phyloP scores from a whole-genome alignment of 64 coral and sea anemone genomes.

The Catalaphyllia jardinei region DNA sequence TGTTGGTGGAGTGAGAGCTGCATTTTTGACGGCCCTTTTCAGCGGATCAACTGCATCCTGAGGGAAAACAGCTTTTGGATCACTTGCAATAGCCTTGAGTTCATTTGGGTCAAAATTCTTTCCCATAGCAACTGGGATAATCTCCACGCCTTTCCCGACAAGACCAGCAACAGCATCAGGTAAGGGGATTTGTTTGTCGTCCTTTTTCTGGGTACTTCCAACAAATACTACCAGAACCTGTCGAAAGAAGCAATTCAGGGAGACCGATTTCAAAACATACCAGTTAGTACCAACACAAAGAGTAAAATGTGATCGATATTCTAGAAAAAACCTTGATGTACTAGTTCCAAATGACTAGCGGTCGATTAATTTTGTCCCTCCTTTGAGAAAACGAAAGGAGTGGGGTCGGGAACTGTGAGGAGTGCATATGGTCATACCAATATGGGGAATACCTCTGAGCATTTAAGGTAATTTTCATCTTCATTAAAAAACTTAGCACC shows the following conservation, averaged over 20 bases:
- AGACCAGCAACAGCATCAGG: neutral
- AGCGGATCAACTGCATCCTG: conserved; percentile 24
- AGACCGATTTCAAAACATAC: too few relatives aligned
- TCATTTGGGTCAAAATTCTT: conserved; percentile 8
- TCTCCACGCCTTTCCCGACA: neutral
- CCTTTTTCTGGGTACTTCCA: conserved; percentile 45
- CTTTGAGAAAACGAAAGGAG: too few relatives aligned
- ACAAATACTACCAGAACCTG: conserved; percentile 57
- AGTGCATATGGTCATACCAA: too few relatives aligned
- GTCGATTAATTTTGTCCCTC: too few relatives aligned
- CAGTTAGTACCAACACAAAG: too few relatives aligned
- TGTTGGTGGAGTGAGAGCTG: neutral
- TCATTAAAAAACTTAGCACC: too few relatives aligned
- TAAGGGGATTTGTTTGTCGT: conserved; percentile 17
- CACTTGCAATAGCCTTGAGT: neutral
- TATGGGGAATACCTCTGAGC: too few relatives aligned
- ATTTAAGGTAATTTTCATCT: too few relatives aligned
- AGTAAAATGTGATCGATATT: too few relatives aligned
- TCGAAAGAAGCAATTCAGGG: neutral
- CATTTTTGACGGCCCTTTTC: conserved; percentile 42
- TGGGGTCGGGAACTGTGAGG: too few relatives aligned
- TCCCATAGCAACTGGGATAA: conserved; percentile 38
- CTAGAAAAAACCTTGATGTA: too few relatives aligned
- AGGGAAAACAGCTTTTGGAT: conserved; percentile 7
- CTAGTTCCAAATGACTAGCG: too few relatives aligned